Evolutionary conservation across 2,888 invertebrate species (phyloP).

Genomic region (Quadroppia sp.): DNA sequence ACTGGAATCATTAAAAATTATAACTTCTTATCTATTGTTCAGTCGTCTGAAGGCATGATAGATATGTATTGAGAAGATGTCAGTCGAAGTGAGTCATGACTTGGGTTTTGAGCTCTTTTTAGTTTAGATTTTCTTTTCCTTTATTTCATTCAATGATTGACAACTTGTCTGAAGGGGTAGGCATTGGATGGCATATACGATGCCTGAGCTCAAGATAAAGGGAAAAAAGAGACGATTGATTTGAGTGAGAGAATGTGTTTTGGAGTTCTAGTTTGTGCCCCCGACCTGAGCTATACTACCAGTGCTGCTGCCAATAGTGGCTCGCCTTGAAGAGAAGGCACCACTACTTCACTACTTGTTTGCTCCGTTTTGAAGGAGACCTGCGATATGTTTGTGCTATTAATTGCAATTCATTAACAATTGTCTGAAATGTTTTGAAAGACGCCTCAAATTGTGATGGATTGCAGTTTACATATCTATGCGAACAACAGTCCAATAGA

Average conservation of each 20-base stretch:
- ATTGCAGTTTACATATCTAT: slow-evolving; percentile 27
- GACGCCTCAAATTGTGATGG: slow-evolving; percentile 33
- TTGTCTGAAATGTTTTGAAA: slow-evolving; percentile 11
- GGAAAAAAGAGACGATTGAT: neutral
- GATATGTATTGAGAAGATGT: slow-evolving; percentile 30
- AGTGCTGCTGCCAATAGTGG: slow-evolving; percentile 27
- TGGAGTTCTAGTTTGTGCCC: neutral
- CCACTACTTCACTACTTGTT: slow-evolving; percentile 30
- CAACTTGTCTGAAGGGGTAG: slow-evolving; percentile 26
- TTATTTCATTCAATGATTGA: slow-evolving; percentile 18
- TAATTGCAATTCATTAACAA: slow-evolving; percentile 35
- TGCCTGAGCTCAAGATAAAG: neutral
- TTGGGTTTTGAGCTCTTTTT: neutral
- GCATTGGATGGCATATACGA: slow-evolving; percentile 22
- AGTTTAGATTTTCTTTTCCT: slow-evolving; percentile 10
- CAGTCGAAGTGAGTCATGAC: neutral
- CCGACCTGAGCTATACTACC: neutral
- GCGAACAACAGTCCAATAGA: neutral
- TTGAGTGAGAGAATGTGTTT: slow-evolving; percentile 12
- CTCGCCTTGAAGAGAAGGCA: slow-evolving; percentile 27
- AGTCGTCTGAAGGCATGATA: slow-evolving; percentile 28
- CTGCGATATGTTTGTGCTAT: slow-evolving; percentile 19
- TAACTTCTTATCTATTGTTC: slow-evolving; percentile 35
- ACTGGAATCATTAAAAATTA: slow-evolving; percentile 35
- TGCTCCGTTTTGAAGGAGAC: neutral